Conservation (phyloP, 2,797 vertebrate species). For the Phataginus tricuspis region DNA sequence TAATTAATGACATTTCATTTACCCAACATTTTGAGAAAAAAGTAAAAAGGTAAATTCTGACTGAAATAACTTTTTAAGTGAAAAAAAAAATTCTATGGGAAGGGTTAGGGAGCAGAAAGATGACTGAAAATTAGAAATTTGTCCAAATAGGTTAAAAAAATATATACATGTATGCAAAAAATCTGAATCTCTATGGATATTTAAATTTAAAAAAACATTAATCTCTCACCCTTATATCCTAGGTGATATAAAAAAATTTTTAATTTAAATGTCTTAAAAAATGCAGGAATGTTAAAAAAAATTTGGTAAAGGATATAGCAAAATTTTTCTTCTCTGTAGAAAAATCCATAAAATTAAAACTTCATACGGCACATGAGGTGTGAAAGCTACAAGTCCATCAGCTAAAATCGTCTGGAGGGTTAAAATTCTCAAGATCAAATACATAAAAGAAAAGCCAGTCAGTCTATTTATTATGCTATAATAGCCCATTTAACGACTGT, state of each 20-base stretch:
- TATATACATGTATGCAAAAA: not conserved
- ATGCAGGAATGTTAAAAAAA: conserved; percentile 49
- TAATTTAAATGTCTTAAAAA: not conserved
- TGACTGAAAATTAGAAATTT: conserved; percentile 21
- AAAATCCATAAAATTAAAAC: conserved; percentile 44
- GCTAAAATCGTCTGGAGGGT: not conserved
- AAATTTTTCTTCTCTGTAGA: conserved; percentile 15
- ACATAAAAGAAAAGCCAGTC: not conserved
- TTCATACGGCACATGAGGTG: not conserved
- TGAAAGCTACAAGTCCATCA: not conserved
- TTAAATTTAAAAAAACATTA: not conserved
- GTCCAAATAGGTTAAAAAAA: not conserved
- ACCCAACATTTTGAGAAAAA: not conserved
- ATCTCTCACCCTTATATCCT: conserved; percentile 15
- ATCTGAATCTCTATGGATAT: not conserved
- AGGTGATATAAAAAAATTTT: not conserved
- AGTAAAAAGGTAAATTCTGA: conserved; percentile 17
- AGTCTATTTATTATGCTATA: not conserved
- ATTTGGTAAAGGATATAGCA: not conserved
- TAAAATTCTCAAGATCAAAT: conserved; percentile 1
- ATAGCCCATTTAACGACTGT: not conserved
- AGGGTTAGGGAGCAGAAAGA: not conserved
- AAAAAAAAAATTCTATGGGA: not conserved
- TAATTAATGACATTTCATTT: conserved; percentile 34
- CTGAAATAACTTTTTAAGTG: conserved; percentile 13